Evolutionary conservation across 2,113 vertebrate species (phyloP).

Genomic region (Gobio gobio): DNA sequence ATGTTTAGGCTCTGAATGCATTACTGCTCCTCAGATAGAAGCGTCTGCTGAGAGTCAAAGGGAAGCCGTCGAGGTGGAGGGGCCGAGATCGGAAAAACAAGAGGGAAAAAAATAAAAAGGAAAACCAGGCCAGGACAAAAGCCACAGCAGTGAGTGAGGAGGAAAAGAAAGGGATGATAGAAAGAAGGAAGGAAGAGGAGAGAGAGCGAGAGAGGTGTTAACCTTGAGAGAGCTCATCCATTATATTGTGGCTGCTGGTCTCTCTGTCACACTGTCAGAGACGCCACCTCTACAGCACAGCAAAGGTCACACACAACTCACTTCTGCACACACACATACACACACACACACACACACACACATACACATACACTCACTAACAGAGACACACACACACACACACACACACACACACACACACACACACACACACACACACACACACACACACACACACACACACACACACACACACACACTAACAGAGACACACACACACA

Average conservation of each 20-base stretch:
- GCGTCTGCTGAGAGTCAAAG: background rate
- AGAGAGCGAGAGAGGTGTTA: slow-evolving; percentile 62
- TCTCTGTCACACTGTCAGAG: slow-evolving; percentile 81
- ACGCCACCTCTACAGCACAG: slow-evolving; percentile 72
- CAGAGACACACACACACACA: no score
- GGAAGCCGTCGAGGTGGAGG: background rate
- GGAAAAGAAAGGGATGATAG: slow-evolving; percentile 54
- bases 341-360: background rate
- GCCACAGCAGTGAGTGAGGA: slow-evolving; percentile 4
- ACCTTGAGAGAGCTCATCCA: slow-evolving; percentile 82
- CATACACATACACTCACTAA: no score
- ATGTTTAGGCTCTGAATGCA: background rate
- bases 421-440: background rate
- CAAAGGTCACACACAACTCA: slow-evolving; percentile 74
- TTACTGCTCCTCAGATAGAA: background rate
- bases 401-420: no score
- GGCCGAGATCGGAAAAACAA: background rate
- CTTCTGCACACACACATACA: background rate
- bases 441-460: slow-evolving; percentile 62
- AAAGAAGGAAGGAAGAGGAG: slow-evolving; percentile 51
- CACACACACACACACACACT: slow-evolving; percentile 71
- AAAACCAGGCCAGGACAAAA: slow-evolving; percentile 22
- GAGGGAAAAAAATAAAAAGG: background rate
- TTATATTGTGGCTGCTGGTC: slow-evolving; percentile 75
- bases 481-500: slow-evolving; percentile 62